Conservation (phyloP, 1,140 invertebrate genomes). For the Doryteuthis pealeii region DNA sequence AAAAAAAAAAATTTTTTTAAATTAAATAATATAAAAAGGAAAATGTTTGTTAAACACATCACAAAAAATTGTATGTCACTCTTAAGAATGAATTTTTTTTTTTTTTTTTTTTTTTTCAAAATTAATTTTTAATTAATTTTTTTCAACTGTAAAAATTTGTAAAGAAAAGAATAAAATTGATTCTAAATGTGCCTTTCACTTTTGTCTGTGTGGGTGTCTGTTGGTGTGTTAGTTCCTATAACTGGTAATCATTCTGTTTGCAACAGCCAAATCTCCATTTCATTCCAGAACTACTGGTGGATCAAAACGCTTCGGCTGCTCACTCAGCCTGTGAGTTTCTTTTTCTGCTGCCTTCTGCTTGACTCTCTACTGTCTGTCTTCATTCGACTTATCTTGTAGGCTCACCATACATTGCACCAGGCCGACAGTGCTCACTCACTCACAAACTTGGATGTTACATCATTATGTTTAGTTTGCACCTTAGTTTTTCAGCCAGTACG, state of each 20-base stretch:
- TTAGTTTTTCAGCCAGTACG: conserved; percentile 5
- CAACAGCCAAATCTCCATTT: background rate
- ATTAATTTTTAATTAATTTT: too few relatives aligned
- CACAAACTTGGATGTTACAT: background rate
- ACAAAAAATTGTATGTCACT: too few relatives aligned
- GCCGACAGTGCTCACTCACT: background rate
- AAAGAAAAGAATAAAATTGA: too few relatives aligned
- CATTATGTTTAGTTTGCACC: conserved; percentile 4
- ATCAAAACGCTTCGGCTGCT: conserved; percentile 4
- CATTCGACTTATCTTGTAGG: conserved; percentile 2
- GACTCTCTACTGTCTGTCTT: background rate
- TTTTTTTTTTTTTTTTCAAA: too few relatives aligned
- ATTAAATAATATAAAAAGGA: too few relatives aligned
- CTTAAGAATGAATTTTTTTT: too few relatives aligned
- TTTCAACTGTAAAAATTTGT: too few relatives aligned
- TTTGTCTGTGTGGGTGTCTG: background rate
- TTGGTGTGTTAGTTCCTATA: background rate
- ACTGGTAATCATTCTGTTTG: background rate
- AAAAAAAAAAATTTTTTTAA: too few relatives aligned
- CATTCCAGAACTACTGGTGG: conserved; percentile 10
- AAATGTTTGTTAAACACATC: too few relatives aligned
- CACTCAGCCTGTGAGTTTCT: conserved; percentile 4
- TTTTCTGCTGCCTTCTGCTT: conserved; percentile 6
- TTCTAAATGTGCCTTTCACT: background rate
- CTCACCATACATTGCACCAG: background rate